These are phyloP conservation scores for Eupithecia abbreviata DNA, from an alignment of 2,888 invertebrate genomes.

Conservation along the genomic window DNA sequence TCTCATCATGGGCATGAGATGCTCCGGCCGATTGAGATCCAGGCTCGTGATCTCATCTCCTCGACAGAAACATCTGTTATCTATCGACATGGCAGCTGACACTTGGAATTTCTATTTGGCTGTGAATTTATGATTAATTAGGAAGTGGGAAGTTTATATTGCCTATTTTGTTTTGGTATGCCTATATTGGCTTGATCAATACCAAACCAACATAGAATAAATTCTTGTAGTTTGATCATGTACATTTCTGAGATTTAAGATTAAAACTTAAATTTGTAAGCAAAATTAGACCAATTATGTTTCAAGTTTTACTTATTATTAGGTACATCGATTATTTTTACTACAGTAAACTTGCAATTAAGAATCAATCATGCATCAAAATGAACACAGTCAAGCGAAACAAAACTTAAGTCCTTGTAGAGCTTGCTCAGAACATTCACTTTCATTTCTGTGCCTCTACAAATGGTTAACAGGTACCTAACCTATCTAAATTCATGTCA, in stretches of 20 bases:
- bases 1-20: slow-evolving; percentile 80
- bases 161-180: neutral
- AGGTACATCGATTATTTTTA: neutral
- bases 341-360: neutral
- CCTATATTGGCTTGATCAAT: neutral
- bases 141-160: neutral
- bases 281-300: neutral
- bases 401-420: neutral
- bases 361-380: neutral
- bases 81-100: slow-evolving; percentile 66
- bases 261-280: too few relatives aligned
- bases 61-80: slow-evolving; percentile 73
- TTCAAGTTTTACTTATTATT: too few relatives aligned
- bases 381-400: neutral
- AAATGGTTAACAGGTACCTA: neutral
- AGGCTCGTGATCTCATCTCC: slow-evolving; percentile 69
- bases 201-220: neutral
- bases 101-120: slow-evolving; percentile 58
- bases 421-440: neutral
- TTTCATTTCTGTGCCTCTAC: neutral
- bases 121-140: neutral
- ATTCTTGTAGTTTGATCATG: neutral
- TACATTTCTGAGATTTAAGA: neutral
- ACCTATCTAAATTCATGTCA: neutral
- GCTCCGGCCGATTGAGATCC: slow-evolving; percentile 70